A percentile compares a stretch with the other conserved stretches of the same genome.
Evolutionary conservation across 2,797 vertebrate species (phyloP).

Genomic region (Nothura maculosa): DNA sequence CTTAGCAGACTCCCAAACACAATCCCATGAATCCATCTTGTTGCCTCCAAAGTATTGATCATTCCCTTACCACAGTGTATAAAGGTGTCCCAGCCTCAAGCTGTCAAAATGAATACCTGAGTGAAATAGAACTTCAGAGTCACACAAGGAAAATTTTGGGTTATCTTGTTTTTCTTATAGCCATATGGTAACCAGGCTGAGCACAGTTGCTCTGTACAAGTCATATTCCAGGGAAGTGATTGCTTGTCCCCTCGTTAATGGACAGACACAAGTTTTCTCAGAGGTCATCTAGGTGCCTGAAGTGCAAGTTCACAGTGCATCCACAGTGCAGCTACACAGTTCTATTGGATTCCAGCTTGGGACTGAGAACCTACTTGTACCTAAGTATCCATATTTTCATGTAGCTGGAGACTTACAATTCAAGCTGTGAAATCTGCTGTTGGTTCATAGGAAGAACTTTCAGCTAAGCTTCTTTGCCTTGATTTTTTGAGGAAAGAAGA

Average conservation of each 20-base stretch:
- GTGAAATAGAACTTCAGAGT: rapidly evolving
- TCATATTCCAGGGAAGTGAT: neutral
- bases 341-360: neutral
- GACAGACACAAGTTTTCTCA: neutral
- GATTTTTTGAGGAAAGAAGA: neutral
- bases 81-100: neutral
- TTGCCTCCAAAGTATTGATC: neutral
- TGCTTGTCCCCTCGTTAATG: neutral
- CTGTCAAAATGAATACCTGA: neutral
- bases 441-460: neutral
- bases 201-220: neutral
- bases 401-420: neutral
- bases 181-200: neutral
- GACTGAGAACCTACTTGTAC: rapidly evolving
- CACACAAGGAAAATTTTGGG: neutral
- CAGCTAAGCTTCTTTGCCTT: neutral
- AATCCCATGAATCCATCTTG: neutral
- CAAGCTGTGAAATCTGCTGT: neutral
- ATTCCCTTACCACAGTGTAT: neutral
- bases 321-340: neutral
- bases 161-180: neutral
- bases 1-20: neutral
- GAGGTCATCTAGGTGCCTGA: neutral
- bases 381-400: neutral
- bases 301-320: neutral